phyloP scores from a whole-genome alignment of 2,113 vertebrate genomes.

The Anthoscopus minutus region DNA sequence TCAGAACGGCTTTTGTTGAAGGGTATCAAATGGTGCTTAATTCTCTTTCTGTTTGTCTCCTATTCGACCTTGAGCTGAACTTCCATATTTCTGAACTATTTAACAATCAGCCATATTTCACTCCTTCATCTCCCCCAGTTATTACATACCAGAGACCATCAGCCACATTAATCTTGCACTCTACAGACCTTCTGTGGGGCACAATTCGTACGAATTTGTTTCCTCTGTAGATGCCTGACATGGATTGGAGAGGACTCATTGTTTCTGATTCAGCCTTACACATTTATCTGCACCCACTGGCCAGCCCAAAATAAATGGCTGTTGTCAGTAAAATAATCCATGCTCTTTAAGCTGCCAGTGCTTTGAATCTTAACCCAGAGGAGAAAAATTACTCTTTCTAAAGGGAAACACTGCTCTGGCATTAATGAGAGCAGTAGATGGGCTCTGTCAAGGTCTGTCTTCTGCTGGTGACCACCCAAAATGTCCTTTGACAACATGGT shows the following conservation, averaged over 20 bases:
- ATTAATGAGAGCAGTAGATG: background rate
- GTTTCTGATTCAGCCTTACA: background rate
- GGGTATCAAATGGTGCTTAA: background rate
- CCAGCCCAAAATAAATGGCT: background rate
- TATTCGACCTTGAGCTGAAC: background rate
- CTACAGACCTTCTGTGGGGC: background rate
- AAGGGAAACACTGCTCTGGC: background rate
- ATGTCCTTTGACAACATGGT: background rate
- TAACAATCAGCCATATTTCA: background rate
- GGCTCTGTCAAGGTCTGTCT: background rate
- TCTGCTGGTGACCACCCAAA: background rate
- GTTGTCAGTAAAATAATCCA: background rate
- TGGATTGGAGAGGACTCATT: background rate
- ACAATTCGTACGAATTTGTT: constrained; percentile 1
- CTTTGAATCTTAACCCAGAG: background rate
- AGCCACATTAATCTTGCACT: background rate
- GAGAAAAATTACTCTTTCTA: background rate
- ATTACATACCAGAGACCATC: background rate
- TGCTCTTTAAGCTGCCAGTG: background rate
- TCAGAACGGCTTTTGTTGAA: background rate
- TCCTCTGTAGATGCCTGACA: background rate
- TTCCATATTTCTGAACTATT: background rate
- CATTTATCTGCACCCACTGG: background rate
- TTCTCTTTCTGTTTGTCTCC: background rate
- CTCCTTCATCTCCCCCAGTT: background rate